Percentiles rank a stretch among this genome's conserved stretches.
These are phyloP conservation scores for Epistrophella euchroma DNA, from an alignment of 2,888 invertebrate species.

Conservation along the genomic window DNA sequence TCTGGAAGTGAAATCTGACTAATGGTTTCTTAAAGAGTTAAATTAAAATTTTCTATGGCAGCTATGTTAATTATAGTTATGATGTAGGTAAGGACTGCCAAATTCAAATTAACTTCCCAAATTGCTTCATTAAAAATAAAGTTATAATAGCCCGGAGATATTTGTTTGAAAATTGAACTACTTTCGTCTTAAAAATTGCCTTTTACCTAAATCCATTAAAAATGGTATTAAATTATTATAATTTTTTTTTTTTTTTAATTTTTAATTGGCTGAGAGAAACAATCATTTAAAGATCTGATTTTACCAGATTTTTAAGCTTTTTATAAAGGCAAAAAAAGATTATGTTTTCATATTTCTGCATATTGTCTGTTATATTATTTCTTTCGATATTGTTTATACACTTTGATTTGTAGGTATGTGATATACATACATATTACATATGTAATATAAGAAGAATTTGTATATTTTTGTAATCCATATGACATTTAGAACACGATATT, in stretches of 20 bases:
- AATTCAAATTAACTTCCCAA: not conserved
- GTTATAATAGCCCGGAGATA: not conserved
- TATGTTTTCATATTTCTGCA: too few relatives aligned
- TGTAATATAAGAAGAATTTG: too few relatives aligned
- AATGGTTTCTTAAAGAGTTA: not conserved
- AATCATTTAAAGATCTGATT: not conserved
- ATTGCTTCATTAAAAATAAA: conserved; percentile 1
- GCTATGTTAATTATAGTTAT: not conserved
- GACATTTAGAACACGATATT: too few relatives aligned
- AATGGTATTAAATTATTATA: not conserved
- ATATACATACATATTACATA: too few relatives aligned
- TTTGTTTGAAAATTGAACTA: not conserved
- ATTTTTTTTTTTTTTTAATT: not conserved
- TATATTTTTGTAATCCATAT: too few relatives aligned
- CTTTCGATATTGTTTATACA: too few relatives aligned
- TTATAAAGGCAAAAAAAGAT: not conserved
- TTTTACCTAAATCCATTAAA: not conserved
- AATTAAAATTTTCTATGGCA: not conserved
- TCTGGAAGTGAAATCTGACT: conserved; percentile 1
- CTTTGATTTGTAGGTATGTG: too few relatives aligned
- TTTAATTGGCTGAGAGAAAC: not conserved
- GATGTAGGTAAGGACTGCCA: not conserved
- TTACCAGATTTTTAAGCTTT: not conserved
- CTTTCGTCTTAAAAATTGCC: not conserved
- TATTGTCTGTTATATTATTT: too few relatives aligned